Evolutionary conservation across 1,140 invertebrate genomes (phyloP).

Genomic region (Drosophila truncata): DNA sequence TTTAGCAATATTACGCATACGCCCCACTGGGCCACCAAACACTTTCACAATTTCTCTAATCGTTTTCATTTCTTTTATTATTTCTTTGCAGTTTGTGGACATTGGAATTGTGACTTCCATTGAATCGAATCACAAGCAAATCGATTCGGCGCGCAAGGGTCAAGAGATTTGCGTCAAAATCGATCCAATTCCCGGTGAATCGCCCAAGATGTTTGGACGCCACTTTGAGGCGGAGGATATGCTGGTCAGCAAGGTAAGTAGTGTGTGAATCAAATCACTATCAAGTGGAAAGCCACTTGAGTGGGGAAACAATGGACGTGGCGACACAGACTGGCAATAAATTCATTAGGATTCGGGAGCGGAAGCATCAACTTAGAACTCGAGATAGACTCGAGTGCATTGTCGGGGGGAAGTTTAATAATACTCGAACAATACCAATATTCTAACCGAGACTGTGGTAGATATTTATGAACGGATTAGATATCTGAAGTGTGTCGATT

Average conservation of each 20-base stretch:
- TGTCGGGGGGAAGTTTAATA: conserved; percentile 18
- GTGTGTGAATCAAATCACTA: conserved; percentile 48
- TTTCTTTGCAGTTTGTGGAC: conserved; percentile 93
- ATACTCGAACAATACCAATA: conserved; percentile 2
- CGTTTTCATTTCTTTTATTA: conserved; percentile 3
- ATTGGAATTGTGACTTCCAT: conserved; percentile 98
- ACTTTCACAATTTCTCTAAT: conserved; percentile 40
- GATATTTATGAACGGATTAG: conserved; percentile 21
- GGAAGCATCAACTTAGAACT: conserved; percentile 44
- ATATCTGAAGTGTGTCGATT: conserved; percentile 13
- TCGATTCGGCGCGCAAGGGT: conserved; percentile 97
- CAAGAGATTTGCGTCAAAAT: conserved; percentile 99
- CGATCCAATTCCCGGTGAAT: conserved; percentile 97
- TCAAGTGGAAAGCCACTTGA: conserved; percentile 17
- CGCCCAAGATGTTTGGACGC: conserved; percentile 98
- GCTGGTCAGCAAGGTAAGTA: conserved; percentile 96
- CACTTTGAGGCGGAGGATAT: conserved; percentile 99
- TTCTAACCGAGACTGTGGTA: not conserved
- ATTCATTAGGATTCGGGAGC: conserved; percentile 36
- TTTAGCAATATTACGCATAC: conserved; percentile 46
- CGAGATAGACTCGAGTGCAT: conserved; percentile 26
- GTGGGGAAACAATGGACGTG: conserved; percentile 1
- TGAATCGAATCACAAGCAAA: conserved; percentile 95
- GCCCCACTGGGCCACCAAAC: conserved; percentile 14
- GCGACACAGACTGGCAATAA: conserved; percentile 10